Percentiles rank a stretch among this genome's conserved stretches.
Evolutionary conservation across 2,113 vertebrate species (phyloP).

Genomic region (Cyanoramphus novaezelandiae): DNA sequence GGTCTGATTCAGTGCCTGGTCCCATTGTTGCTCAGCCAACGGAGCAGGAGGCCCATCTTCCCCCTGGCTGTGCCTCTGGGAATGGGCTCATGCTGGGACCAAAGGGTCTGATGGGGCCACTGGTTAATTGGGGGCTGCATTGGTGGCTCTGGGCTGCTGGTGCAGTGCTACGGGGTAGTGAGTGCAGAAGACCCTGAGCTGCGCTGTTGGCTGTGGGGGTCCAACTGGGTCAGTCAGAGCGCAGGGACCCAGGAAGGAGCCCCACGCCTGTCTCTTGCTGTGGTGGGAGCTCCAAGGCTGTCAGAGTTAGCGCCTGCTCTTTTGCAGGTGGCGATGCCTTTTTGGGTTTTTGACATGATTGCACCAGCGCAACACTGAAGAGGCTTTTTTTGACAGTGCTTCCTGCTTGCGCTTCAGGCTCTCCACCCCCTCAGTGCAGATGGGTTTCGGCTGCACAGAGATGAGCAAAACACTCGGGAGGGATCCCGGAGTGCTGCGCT

Average conservation of each 20-base stretch:
- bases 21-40: rapidly evolving
- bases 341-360: not conserved
- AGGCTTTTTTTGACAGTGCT: slow-evolving; percentile 40
- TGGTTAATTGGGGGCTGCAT: not conserved
- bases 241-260: not conserved
- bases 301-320: not conserved
- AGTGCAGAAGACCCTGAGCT: not conserved
- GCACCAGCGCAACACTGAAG: not conserved
- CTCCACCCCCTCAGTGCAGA: slow-evolving; percentile 52
- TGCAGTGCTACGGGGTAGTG: rapidly evolving
- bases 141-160: not conserved
- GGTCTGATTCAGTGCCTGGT: not conserved
- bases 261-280: rapidly evolving
- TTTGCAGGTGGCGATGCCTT: slow-evolving; percentile 5
- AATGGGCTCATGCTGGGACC: rapidly evolving
- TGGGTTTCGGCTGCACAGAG: not conserved
- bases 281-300: not conserved
- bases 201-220: no score
- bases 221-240: rapidly evolving
- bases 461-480: not conserved
- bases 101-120: not conserved
- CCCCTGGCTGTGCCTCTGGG: not conserved
- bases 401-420: slow-evolving; percentile 25
- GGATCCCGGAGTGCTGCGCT: not conserved
- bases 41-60: not conserved